These are phyloP conservation scores for Petrocephalus schoutedeni DNA, from an alignment of 2,797 vertebrate species.

Conservation along the genomic window DNA sequence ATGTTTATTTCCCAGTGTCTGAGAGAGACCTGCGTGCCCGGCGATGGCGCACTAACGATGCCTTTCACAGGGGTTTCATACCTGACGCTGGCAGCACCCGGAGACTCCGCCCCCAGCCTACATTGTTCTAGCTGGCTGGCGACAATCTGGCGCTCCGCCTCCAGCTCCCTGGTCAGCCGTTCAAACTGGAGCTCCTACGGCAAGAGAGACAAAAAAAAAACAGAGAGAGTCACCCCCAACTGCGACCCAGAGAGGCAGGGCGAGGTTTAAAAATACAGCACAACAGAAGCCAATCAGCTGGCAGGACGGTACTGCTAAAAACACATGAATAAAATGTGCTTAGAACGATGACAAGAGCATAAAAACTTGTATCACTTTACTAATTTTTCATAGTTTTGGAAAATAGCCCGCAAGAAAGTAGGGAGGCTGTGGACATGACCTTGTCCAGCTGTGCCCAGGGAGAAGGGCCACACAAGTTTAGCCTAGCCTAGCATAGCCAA, in stretches of 20 bases:
- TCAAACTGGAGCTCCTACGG: slow-evolving; percentile 97
- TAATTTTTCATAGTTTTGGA: neutral
- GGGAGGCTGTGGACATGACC: neutral
- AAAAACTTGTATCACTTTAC: neutral
- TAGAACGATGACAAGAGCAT: neutral
- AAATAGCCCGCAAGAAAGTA: neutral
- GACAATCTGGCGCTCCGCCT: slow-evolving; percentile 98
- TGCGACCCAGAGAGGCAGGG: neutral
- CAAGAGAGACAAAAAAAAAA: slow-evolving; percentile 39
- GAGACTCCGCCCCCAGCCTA: slow-evolving; percentile 93
- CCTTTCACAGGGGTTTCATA: slow-evolving; percentile 56
- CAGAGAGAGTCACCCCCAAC: neutral
- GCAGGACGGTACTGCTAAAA: neutral
- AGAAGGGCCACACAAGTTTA: neutral
- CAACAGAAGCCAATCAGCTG: neutral
- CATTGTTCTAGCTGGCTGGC: slow-evolving; percentile 99
- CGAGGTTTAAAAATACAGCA: neutral
- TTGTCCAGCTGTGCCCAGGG: neutral
- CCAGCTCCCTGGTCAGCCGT: slow-evolving; percentile 95
- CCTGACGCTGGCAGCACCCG: slow-evolving; percentile 93
- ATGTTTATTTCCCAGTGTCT: neutral
- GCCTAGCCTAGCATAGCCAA: neutral
- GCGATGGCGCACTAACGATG: neutral
- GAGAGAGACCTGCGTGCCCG: neutral
- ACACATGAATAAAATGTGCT: neutral